These are phyloP conservation scores for Uropsilus gracilis DNA, from an alignment of 2,113 vertebrate genomes.

Conservation along the genomic window DNA sequence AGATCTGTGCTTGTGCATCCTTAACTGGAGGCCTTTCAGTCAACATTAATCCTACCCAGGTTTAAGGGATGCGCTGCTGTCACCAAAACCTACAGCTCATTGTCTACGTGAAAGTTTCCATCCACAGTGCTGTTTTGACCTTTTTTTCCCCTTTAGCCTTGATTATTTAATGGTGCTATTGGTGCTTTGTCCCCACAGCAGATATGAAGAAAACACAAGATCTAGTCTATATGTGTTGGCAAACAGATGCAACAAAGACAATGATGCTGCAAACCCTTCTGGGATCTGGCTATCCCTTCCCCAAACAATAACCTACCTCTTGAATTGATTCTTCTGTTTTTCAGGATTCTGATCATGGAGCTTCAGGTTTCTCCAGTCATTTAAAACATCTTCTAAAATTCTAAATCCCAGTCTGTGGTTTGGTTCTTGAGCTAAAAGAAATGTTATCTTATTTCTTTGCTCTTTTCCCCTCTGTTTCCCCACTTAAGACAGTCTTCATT, in stretches of 20 bases:
- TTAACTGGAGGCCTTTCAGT: accelerated
- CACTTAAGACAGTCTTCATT: background rate
- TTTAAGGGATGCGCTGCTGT: accelerated
- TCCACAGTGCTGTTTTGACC: background rate
- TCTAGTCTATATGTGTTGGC: background rate
- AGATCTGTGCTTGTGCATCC: background rate
- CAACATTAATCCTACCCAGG: background rate
- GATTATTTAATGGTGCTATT: background rate
- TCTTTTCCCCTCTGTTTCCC: background rate
- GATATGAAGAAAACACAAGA: background rate
- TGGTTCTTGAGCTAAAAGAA: background rate
- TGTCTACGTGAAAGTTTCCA: background rate
- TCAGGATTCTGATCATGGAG: accelerated
- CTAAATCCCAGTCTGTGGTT: background rate
- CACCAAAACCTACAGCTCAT: background rate
- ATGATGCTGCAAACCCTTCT: background rate
- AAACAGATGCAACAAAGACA: background rate
- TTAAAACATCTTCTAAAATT: background rate
- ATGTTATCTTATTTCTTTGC: background rate
- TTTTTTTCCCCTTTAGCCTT: too few relatives aligned
- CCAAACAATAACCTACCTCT: background rate
- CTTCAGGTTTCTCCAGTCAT: background rate
- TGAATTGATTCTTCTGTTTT: background rate
- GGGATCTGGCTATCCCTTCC: background rate
- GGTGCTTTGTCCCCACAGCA: background rate